phyloP scores from a whole-genome alignment of 2,797 vertebrate species.

The Phaenicophaeus curvirostris region DNA sequence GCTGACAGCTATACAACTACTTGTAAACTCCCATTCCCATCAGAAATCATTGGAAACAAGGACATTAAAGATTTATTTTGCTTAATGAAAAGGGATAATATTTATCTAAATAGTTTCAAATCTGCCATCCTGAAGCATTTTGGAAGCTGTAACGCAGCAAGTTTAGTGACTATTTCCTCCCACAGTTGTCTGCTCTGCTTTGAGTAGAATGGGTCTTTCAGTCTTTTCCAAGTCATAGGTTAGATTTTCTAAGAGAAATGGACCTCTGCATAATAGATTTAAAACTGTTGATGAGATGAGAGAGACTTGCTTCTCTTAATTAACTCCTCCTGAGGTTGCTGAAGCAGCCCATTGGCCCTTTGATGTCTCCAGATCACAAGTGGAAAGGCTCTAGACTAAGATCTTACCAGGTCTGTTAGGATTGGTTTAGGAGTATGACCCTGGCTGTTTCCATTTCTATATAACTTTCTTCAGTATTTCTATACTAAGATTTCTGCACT shows the following conservation, averaged over 20 bases:
- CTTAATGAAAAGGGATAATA: neutral
- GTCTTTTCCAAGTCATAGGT: neutral
- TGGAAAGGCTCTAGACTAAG: neutral
- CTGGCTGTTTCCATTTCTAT: neutral
- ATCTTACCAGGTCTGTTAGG: neutral
- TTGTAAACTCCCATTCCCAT: constrained; percentile 11
- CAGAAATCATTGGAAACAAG: neutral
- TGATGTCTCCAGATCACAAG: neutral
- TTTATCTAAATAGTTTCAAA: neutral
- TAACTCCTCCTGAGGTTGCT: neutral
- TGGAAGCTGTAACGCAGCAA: neutral
- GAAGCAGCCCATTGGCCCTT: neutral
- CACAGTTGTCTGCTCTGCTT: neutral
- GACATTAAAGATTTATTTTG: neutral
- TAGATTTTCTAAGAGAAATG: neutral
- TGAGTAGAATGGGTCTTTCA: neutral
- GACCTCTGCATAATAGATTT: neutral
- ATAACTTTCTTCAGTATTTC: neutral
- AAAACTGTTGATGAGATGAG: neutral
- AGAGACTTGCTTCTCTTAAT: neutral
- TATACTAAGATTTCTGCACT: neutral
- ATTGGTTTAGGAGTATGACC: neutral
- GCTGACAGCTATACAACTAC: constrained; percentile 18
- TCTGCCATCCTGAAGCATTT: neutral
- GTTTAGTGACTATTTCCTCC: neutral